Evolutionary conservation across 2,888 invertebrate species (phyloP), one percentile per base, ranked within the genome.

Genomic region (Drosophila falleni): DNA sequence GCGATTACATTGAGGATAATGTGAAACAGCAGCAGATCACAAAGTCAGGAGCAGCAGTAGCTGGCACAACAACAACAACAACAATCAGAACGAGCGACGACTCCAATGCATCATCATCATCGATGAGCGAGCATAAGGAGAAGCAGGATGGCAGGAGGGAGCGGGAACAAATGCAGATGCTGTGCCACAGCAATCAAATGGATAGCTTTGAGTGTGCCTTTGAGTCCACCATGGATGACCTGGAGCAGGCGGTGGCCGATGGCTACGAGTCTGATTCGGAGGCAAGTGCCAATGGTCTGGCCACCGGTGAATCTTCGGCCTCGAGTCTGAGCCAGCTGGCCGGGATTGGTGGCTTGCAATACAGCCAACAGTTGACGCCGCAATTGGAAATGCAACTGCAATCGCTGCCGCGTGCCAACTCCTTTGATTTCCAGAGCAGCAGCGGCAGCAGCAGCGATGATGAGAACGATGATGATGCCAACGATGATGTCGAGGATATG

Each of bases 231-330:
- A 92, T 93, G 92, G 91, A 89, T 41, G 90, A 91, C 67, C 65
- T 93, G 71, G 93, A 93, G 59, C 87, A 89, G 47, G 84, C 76
- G 13, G 76, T 73, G 49, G 59, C 69, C 10, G 91, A 93, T 72
- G 92, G 91, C 62, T 92, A 92, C 41, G 92, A 93, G 58, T 82
- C 91, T 2, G 92, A 92, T 54, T 91, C 92, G 35, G 92, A 92
- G 62, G 68, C 87, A 1, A 89, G 89, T 35, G 83, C 50, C 46
- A 79, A 74, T 55, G 89, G 70, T 4, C 88, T 84, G 35, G 89
- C 80, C 4, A 78, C 80, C 1, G 74, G 74, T 3, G 77, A 69
- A 10, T 80, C 76, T 0, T 89, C 85, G 2, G 74, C 69, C 1
- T 70, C 81, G 26, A 89, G 84, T 15, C 44, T 83, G 31, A 63